Evolutionary conservation across 2,113 vertebrate species (phyloP).

Genomic region (Rhodinocichla rosea): DNA sequence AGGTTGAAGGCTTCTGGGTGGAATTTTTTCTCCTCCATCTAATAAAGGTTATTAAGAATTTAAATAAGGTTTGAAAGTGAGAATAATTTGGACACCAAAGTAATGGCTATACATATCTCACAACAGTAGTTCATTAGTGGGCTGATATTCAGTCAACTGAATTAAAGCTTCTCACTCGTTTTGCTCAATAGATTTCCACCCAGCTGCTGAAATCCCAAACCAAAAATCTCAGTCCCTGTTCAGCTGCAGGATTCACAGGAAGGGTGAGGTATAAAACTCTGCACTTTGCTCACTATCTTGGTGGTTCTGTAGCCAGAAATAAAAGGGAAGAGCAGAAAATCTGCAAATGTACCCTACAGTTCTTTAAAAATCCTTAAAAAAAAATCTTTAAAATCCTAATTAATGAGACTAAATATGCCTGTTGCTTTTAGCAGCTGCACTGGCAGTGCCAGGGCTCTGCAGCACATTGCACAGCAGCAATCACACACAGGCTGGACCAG

Average conservation of each 20-base stretch:
- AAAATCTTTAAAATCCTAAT: neutral
- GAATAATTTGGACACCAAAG: conserved; percentile 54
- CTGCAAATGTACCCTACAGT: neutral
- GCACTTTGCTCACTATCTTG: neutral
- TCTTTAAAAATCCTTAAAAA: neutral
- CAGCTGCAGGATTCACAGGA: neutral
- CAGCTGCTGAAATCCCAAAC: neutral
- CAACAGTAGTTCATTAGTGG: conserved; percentile 29
- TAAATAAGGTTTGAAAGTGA: conserved; percentile 63
- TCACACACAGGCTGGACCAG: neutral
- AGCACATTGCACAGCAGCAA: neutral
- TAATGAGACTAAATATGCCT: neutral
- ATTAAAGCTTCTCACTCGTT: conserved; percentile 19
- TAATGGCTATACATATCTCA: conserved; percentile 35
- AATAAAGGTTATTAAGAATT: conserved; percentile 66
- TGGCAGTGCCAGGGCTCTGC: neutral
- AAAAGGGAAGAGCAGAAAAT: neutral
- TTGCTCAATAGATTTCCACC: neutral
- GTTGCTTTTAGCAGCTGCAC: neutral
- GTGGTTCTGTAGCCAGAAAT: neutral
- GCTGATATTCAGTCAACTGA: neutral
- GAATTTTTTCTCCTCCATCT: neutral
- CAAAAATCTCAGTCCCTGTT: neutral
- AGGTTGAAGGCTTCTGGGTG: conserved; percentile 19
- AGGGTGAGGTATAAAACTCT: neutral